Base-by-base conservation (phyloP, 2,113 vertebrate genomes). In the Ochotona curzoniae region DNA sequence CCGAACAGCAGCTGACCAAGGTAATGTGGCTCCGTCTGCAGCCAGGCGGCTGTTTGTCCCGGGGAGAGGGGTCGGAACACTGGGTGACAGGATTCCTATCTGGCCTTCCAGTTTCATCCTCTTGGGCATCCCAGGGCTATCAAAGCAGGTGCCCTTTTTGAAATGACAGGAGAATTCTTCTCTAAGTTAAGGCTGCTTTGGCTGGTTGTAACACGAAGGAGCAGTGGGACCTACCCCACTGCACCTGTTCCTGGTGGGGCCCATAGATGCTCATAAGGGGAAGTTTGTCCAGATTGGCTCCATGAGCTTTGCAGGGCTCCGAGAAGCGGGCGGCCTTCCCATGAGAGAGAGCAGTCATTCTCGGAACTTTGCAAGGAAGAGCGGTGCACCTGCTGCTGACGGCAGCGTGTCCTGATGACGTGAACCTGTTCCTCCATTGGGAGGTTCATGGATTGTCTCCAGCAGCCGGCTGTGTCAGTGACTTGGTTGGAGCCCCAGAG, bases 1-100 rank as follows among this genome's bases (percentile, higher is more conserved):
- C 99, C 0, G 99, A 99, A 96, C 99, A 99, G 95, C 99, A 99
- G 51, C 98, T 99, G 61, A 97, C 98, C 0, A 99, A 99, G 99
- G 99, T 99, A 97, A 96, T 0, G 38, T 35, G 60, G 32, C n/a
- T 70, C 67, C 0, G 44, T 20, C 15, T 0, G 0, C 13, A 2
- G 54, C 13, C 18, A 44, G 54, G 54, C 18, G 54, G 54, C 54
- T 57, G 54, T 18, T 17, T 57, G 54, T 6, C n/a, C 32, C 25
- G 0, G 23, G 0, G 10, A 66, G 32, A 26, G 21, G n/a, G 8
- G 2, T 51, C 0, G 12, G 25, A 17, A 25, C 28, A 4, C 0
- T 47, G 23, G 5, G 30, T n/a, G 14, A 63, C 87, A 35, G 35
- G 35, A 5, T 30, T 69, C 64, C 89, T 66, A 69, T 23, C 44